Conservation (phyloP, 2,113 vertebrate genomes). For the Nesogale talazaci region DNA sequence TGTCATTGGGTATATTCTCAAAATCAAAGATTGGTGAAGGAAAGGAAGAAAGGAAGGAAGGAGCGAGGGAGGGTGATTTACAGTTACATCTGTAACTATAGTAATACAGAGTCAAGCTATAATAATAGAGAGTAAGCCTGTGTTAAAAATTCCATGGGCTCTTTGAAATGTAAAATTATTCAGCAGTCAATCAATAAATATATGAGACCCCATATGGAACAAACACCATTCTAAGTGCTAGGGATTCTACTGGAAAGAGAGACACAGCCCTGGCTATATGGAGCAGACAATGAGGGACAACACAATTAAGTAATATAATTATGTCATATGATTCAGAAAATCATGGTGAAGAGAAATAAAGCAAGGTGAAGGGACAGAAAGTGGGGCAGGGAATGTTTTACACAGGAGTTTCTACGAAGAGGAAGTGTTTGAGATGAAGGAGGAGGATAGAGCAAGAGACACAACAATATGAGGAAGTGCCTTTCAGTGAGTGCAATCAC, state of each 20-base stretch:
- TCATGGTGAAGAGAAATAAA: background rate
- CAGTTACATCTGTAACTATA: background rate
- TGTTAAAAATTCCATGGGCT: background rate
- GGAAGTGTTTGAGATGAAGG: background rate
- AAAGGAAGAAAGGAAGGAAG: background rate
- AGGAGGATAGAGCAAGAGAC: background rate
- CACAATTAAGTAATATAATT: background rate
- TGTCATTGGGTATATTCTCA: background rate
- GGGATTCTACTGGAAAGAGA: background rate
- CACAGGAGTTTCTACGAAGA: background rate
- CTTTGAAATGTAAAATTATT: constrained; percentile 11
- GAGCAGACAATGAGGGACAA: background rate
- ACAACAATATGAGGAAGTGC: background rate
- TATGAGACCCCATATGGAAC: background rate
- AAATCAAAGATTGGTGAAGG: background rate
- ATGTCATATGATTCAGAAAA: constrained; percentile 3
- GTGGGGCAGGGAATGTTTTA: background rate
- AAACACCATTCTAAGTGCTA: background rate
- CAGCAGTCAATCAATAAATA: background rate
- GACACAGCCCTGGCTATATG: background rate
- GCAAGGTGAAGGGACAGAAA: no score
- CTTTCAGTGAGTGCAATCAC: background rate
- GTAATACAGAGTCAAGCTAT: background rate
- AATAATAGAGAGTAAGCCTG: background rate
- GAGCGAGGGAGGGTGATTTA: background rate